Base-by-base conservation (phyloP, 2,888 invertebrate species). In the Eupithecia exiguata region DNA sequence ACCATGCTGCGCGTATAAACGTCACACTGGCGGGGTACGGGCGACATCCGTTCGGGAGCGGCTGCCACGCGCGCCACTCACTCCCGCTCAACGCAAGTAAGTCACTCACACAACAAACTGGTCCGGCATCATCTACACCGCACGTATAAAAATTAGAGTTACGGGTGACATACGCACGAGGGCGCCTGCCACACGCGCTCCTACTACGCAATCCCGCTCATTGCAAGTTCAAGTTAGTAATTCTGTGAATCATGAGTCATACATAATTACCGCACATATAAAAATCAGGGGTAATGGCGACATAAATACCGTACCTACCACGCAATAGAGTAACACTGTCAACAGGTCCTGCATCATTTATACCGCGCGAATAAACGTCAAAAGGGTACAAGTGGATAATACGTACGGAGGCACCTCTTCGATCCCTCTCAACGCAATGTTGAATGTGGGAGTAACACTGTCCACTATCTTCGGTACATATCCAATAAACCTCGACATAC, bases 1-100 rank as follows among this genome's bases (percentile, higher is more conserved):
- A 66, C 76, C 73, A 80, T 79, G 79, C 67, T 14, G 77, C 69
- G 81, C 80, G 83, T 78, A 58, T 58, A 58, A 58, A 58, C 58
- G 58, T 58, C 25, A 58, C 58, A 14, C 58, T 58, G 58, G 58
- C 58, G 89, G 93, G 90, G 76, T 94, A 94, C 93, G 91, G 89
- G 82, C 90, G 93, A 79, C 91, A 92, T 85, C 80, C 58, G 58
- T 58, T 10, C 58, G 58, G 58, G 58, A 5, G 58, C 58, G 58
- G 25, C 21, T 58, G 25, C 58, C 58, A 53, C 92, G 92, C 78
- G 88, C 92, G 89, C 94, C 84, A 92, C 88, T 87, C 91, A 80
- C 88, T 92, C 82, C 94, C 93, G 77, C 93, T 94, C 84, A 94
- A 93, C 83, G 94, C 94, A 81, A 94, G 94, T 94, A 79, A 94